Percentiles rank a stretch among this genome's conserved stretches.
Conservation (phyloP, 2,888 invertebrate genomes). For the Adelognathus sp. region DNA sequence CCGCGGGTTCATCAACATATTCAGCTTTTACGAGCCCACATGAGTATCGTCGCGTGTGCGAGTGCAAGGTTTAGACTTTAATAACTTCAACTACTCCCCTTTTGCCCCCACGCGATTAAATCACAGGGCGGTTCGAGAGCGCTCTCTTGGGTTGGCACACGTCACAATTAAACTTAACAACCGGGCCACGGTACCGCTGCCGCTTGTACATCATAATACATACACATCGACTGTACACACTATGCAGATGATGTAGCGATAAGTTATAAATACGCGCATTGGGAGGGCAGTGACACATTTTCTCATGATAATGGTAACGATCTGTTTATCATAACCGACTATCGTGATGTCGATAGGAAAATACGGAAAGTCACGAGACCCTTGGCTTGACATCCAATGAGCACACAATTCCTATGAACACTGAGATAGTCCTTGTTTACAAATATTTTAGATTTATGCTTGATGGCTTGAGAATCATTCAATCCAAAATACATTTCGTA, state of each 20-base stretch:
- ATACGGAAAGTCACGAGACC: background rate
- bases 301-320: slow-evolving; percentile 41
- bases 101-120: slow-evolving; percentile 60
- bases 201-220: slow-evolving; percentile 13
- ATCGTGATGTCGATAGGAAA: slow-evolving; percentile 28
- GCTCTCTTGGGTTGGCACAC: slow-evolving; percentile 55
- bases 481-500: too few relatives aligned
- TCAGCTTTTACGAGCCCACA: slow-evolving; percentile 4
- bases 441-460: too few relatives aligned
- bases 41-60: slow-evolving; percentile 56
- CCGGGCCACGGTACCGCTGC: slow-evolving; percentile 53
- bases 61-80: slow-evolving; percentile 62
- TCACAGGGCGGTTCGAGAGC: slow-evolving; percentile 50
- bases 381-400: background rate
- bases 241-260: slow-evolving; percentile 33
- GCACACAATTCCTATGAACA: background rate
- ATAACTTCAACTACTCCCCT: slow-evolving; percentile 63
- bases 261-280: slow-evolving; percentile 46
- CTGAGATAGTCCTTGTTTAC: too few relatives aligned
- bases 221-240: background rate
- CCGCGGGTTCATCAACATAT: slow-evolving; percentile 30
- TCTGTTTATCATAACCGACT: slow-evolving; percentile 27
- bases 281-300: slow-evolving; percentile 27
- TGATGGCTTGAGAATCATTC: too few relatives aligned
- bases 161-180: slow-evolving; percentile 69